These are phyloP conservation scores for Diploscapter pachys DNA, from an alignment of 1,140 invertebrate genomes.

Conservation along the genomic window DNA sequence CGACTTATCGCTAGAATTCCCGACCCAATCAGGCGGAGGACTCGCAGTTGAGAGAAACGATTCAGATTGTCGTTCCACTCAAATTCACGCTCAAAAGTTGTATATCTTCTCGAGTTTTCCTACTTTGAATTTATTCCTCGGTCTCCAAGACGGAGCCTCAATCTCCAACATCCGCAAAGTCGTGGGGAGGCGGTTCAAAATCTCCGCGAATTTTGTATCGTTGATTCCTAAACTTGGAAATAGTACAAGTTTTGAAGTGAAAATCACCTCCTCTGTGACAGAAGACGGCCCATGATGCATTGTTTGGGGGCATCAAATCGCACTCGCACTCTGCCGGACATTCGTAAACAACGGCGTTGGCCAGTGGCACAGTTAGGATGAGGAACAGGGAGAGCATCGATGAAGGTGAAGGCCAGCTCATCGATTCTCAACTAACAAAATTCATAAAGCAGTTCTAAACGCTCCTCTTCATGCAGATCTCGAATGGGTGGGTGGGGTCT, in stretches of 20 bases:
- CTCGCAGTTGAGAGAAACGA: slow-evolving; percentile 40
- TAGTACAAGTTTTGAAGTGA: no score
- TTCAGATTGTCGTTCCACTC: slow-evolving; percentile 56
- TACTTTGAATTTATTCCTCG: slow-evolving; percentile 11
- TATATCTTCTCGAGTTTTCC: no score
- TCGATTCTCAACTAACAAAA: no score
- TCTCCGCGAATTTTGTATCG: slow-evolving; percentile 45
- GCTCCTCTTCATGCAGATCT: no score
- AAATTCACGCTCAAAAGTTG: no score
- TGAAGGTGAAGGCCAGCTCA: no score
- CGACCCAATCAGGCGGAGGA: slow-evolving; percentile 46
- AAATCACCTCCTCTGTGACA: slow-evolving; percentile 39
- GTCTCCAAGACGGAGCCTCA: slow-evolving; percentile 33
- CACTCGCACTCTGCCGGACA: slow-evolving; percentile 41
- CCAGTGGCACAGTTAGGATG: no score
- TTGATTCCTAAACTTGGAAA: slow-evolving; percentile 30
- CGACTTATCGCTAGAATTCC: slow-evolving; percentile 47
- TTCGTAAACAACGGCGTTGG: background rate
- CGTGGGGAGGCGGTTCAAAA: slow-evolving; percentile 43
- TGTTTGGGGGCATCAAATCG: slow-evolving; percentile 14
- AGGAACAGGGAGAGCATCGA: no score
- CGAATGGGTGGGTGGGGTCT: no score
- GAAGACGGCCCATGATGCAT: slow-evolving; percentile 25
- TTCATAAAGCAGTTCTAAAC: no score
- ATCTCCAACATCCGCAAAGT: slow-evolving; percentile 44